phyloP scores from a whole-genome alignment of 1,140 invertebrate species.

The Hyles euphorbiae region DNA sequence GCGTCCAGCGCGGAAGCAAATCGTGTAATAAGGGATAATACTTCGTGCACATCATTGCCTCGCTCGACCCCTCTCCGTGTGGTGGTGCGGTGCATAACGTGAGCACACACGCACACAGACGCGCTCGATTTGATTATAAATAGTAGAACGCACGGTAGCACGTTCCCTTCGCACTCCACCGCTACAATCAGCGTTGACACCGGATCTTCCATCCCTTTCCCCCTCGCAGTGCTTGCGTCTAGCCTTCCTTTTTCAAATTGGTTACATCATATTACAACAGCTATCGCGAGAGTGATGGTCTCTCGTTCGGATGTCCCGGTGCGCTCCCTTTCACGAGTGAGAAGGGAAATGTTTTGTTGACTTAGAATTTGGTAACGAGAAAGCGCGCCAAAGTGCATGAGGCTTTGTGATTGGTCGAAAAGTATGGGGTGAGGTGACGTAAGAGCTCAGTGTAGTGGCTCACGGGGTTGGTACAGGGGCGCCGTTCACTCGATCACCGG shows the following conservation, averaged over 20 bases:
- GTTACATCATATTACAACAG: constrained; percentile 65
- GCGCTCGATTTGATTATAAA: constrained; percentile 69
- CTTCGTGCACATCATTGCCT: constrained; percentile 73
- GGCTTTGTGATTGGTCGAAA: constrained; percentile 42
- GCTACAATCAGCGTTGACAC: constrained; percentile 64
- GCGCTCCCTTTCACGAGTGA: constrained; percentile 33
- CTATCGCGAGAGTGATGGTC: constrained; percentile 30
- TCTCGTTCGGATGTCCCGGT: constrained; percentile 44
- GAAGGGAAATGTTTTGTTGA: constrained; percentile 33
- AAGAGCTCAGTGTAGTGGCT: constrained; percentile 40
- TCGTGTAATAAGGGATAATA: constrained; percentile 74
- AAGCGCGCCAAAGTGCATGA: constrained; percentile 68
- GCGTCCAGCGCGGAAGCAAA: constrained; percentile 64
- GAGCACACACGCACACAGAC: constrained; percentile 57
- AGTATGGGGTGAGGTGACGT: constrained; percentile 72
- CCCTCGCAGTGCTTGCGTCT: constrained; percentile 19
- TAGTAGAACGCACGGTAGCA: constrained; percentile 74
- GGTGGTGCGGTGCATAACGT: constrained; percentile 64
- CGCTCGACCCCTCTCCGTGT: constrained; percentile 46
- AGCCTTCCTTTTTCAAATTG: constrained; percentile 43
- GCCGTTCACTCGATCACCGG: constrained; percentile 61
- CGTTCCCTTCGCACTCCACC: constrained; percentile 70
- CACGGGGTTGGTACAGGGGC: constrained; percentile 62
- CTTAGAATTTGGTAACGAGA: constrained; percentile 45
- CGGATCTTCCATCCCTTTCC: constrained; percentile 35